A percentile compares a stretch with the other conserved stretches of the same genome.
Conservation (phyloP, 1,140 invertebrate species). For the Hycleus phaleratus region DNA sequence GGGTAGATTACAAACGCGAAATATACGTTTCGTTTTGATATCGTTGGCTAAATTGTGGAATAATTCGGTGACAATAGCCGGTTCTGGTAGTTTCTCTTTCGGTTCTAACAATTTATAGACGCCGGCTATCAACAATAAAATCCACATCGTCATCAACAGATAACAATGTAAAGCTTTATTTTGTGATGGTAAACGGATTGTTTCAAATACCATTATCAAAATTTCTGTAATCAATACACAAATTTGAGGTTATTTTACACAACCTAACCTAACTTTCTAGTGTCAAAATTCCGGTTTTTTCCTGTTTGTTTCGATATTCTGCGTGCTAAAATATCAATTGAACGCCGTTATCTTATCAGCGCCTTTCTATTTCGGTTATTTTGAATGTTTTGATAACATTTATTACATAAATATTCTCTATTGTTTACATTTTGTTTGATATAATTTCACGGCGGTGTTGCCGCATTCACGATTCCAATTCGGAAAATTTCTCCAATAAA, state of each 20-base stretch:
- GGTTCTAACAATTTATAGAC: slow-evolving; percentile 69
- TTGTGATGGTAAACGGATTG: slow-evolving; percentile 39
- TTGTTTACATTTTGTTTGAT: slow-evolving; percentile 6
- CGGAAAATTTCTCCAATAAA: too few species aligned
- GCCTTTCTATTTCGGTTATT: too few species aligned
- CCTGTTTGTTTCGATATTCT: not conserved
- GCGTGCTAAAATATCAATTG: not conserved
- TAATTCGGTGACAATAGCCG: slow-evolving; percentile 40
- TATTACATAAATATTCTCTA: too few species aligned
- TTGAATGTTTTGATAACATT: too few species aligned
- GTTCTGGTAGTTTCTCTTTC: slow-evolving; percentile 39
- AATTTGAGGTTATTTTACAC: not conserved
- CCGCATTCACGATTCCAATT: too few species aligned
- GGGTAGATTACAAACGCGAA: slow-evolving; percentile 59
- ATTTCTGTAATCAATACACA: not conserved
- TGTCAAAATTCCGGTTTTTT: not conserved
- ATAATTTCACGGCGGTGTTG: too few species aligned
- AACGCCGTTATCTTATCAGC: not conserved
- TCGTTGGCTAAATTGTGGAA: slow-evolving; percentile 50
- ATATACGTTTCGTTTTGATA: slow-evolving; percentile 53
- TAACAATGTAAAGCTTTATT: slow-evolving; percentile 71
- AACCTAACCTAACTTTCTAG: slow-evolving; percentile 8
- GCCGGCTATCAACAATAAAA: slow-evolving; percentile 66
- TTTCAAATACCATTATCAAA: slow-evolving; percentile 9
- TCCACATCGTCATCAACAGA: slow-evolving; percentile 67